These are phyloP conservation scores for Clusia tigrina DNA, from an alignment of 2,888 invertebrate genomes.

Conservation along the genomic window DNA sequence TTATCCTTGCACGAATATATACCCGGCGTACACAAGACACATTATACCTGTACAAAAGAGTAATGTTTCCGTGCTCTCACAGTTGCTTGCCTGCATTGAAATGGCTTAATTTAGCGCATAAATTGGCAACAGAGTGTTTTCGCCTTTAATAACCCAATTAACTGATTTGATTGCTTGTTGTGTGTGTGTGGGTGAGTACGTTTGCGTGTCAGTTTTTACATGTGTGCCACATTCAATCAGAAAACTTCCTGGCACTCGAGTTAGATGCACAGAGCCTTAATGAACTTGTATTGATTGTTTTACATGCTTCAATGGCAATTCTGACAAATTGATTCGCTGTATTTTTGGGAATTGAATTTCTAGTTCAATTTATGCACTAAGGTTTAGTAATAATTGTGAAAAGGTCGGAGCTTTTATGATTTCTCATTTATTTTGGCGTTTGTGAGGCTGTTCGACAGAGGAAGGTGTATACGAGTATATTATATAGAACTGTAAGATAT, in stretches of 20 bases:
- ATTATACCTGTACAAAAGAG: neutral
- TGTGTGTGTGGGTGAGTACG: neutral
- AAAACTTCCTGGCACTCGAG: too few species aligned
- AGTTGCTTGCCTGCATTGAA: constrained; percentile 47
- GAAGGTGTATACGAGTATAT: too few species aligned
- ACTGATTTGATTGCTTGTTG: constrained; percentile 15
- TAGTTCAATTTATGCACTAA: too few species aligned
- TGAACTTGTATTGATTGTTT: neutral
- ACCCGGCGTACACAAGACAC: neutral
- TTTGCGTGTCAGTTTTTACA: neutral
- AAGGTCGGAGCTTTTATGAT: too few species aligned
- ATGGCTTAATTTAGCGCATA: constrained; percentile 55
- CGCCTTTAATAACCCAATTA: constrained; percentile 20
- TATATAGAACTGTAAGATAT: too few species aligned
- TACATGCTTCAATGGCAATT: neutral
- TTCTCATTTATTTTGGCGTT: too few species aligned
- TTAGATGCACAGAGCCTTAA: neutral
- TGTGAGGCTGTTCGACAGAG: too few species aligned
- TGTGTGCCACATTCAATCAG: neutral
- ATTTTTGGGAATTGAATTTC: too few species aligned
- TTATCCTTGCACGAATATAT: neutral
- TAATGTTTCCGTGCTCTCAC: neutral
- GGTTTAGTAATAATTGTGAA: too few species aligned
- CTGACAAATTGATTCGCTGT: neutral
- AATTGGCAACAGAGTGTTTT: constrained; percentile 36